A percentile compares a stretch with the other conserved stretches of the same genome.
Evolutionary conservation across 2,113 vertebrate species (phyloP).

Genomic region (Hydropotes inermis): DNA sequence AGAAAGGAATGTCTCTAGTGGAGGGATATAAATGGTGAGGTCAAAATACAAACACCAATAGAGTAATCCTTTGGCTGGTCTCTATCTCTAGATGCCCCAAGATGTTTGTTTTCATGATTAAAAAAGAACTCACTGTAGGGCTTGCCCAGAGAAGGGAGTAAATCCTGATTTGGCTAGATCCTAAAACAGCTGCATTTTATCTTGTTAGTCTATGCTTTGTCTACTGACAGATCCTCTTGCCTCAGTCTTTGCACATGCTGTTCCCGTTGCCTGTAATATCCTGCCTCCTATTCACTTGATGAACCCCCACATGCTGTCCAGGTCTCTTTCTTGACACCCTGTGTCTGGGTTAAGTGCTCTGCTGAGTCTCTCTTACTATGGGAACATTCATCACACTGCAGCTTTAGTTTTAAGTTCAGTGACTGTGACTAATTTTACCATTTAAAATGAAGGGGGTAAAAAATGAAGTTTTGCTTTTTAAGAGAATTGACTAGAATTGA

Average conservation of each 20-base stretch:
- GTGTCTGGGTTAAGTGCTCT: not conserved
- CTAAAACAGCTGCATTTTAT: not conserved
- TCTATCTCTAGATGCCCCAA: not conserved
- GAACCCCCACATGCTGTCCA: not conserved
- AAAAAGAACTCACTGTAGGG: not conserved
- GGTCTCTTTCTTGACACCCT: not conserved
- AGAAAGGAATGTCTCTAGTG: not conserved
- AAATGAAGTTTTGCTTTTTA: constrained; percentile 1
- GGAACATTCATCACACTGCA: not conserved
- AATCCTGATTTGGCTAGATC: not conserved
- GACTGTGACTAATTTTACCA: not conserved
- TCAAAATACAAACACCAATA: not conserved
- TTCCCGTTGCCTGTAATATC: not conserved
- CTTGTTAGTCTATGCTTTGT: not conserved
- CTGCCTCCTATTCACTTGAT: not conserved
- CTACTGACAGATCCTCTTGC: not conserved
- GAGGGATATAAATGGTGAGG: not conserved
- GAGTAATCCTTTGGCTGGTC: not conserved
- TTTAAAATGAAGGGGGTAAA: not conserved
- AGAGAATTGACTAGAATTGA: not conserved
- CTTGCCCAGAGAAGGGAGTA: not conserved
- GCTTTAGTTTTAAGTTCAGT: not conserved
- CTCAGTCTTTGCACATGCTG: not conserved
- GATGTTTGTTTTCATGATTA: not conserved
- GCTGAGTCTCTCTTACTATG: not conserved